phyloP scores from a whole-genome alignment of 2,888 invertebrate genomes.

The Brachypterus glaber region DNA sequence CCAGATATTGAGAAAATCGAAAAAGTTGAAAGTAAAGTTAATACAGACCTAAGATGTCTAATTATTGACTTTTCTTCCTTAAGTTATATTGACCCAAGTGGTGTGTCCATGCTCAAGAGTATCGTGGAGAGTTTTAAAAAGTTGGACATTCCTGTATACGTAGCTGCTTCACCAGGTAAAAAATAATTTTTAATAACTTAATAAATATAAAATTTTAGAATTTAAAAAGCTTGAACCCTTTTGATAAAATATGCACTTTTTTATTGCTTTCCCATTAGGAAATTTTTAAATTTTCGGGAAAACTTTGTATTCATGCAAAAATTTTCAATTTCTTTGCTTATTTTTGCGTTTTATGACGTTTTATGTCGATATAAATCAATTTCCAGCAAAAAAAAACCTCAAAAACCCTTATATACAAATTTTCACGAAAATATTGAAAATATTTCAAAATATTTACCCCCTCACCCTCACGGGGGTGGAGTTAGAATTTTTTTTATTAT shows the following conservation, averaged over 20 bases:
- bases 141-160: slow-evolving; percentile 45
- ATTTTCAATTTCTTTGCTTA: no score
- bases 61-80: slow-evolving; percentile 56
- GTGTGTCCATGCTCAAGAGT: slow-evolving; percentile 46
- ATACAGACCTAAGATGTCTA: slow-evolving; percentile 31
- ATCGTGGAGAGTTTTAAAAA: slow-evolving; percentile 45
- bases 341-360: no score
- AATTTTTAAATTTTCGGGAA: slow-evolving; percentile 4
- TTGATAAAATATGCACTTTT: slow-evolving; percentile 1
- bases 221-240: slow-evolving; percentile 6
- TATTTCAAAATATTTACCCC: no score
- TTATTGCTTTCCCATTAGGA: not conserved
- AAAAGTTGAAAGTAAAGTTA: slow-evolving; percentile 28
- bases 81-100: slow-evolving; percentile 55
- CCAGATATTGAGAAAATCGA: slow-evolving; percentile 17
- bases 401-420: no score
- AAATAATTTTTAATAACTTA: no score
- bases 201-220: slow-evolving; percentile 9
- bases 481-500: no score
- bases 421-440: no score
- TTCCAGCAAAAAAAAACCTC: no score
- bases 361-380: no score
- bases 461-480: no score
- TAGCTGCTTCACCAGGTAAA: slow-evolving; percentile 39
- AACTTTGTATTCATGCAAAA: no score